These are phyloP conservation scores for Blastomussa wellsi DNA, from an alignment of 92 coral and sea anemone species.

Conservation along the genomic window DNA sequence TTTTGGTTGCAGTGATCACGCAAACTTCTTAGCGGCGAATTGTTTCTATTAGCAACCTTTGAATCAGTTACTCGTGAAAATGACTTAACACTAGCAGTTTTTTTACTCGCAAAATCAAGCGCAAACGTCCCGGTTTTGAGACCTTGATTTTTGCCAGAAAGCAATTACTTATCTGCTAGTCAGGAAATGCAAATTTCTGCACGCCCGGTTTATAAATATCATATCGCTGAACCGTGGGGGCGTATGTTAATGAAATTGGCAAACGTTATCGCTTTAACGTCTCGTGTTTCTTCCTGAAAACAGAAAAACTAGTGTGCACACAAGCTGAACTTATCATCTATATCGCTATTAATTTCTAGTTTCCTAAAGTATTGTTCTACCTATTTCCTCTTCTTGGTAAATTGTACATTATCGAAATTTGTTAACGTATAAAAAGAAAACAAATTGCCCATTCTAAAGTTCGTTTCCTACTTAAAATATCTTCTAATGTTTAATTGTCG, in stretches of 20 bases:
- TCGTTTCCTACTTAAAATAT: slow-evolving; percentile 6
- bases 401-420: slow-evolving; percentile 18
- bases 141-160: background rate
- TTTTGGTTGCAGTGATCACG: slow-evolving; percentile 19
- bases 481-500: slow-evolving; percentile 10
- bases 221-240: slow-evolving; percentile 24
- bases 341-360: slow-evolving; percentile 29
- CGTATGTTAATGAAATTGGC: slow-evolving; percentile 42
- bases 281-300: slow-evolving; percentile 40
- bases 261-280: slow-evolving; percentile 35
- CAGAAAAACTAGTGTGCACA: background rate
- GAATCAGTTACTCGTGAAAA: background rate
- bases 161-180: slow-evolving; percentile 29
- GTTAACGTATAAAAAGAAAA: slow-evolving; percentile 13
- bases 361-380: slow-evolving; percentile 22
- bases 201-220: slow-evolving; percentile 30
- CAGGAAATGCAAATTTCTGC: slow-evolving; percentile 18
- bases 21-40: slow-evolving; percentile 7
- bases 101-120: background rate
- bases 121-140: background rate
- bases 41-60: background rate
- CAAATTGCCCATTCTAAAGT: slow-evolving; percentile 3
- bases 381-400: slow-evolving; percentile 24
- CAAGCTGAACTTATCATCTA: slow-evolving; percentile 11
- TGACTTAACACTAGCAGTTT: no score